Evolutionary conservation across 1,140 invertebrate genomes (phyloP).

Genomic region (Carcinoscorpius rotundicauda): DNA sequence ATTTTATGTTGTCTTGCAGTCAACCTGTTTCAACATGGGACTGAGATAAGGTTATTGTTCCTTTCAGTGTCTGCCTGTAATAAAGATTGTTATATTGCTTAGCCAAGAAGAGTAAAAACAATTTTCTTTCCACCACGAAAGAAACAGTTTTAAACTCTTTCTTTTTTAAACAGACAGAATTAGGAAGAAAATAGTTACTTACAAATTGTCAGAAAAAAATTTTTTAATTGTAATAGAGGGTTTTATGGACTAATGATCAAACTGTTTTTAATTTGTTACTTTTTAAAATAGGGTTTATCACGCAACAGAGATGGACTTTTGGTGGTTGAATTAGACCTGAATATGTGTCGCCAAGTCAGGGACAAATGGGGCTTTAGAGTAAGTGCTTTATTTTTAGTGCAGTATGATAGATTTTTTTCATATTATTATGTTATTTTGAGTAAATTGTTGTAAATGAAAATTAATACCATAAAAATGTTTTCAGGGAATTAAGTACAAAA

Average conservation of each 20-base stretch:
- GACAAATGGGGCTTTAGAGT: conserved; percentile 90
- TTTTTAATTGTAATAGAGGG: neutral
- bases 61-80: too few species aligned
- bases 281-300: conserved; percentile 60
- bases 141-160: too few species aligned
- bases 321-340: conserved; percentile 82
- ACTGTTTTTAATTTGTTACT: conserved; percentile 26
- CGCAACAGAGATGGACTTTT: conserved; percentile 79
- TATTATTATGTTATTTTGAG: conserved; percentile 8
- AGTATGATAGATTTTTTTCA: conserved; percentile 15
- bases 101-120: too few species aligned
- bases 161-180: too few species aligned
- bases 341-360: conserved; percentile 86
- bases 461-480: conserved; percentile 2
- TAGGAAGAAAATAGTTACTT: too few species aligned
- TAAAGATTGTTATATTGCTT: too few species aligned
- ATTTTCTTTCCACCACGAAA: too few species aligned
- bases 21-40: too few species aligned
- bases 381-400: conserved; percentile 25
- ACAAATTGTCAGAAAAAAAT: too few species aligned
- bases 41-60: too few species aligned
- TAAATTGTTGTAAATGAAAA: neutral
- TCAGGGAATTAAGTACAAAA: neutral
- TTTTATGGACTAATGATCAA: conserved; percentile 6
- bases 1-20: too few species aligned